These are phyloP conservation scores for Spilosoma lubricipeda DNA, from an alignment of 2,888 invertebrate genomes.

Conservation along the genomic window DNA sequence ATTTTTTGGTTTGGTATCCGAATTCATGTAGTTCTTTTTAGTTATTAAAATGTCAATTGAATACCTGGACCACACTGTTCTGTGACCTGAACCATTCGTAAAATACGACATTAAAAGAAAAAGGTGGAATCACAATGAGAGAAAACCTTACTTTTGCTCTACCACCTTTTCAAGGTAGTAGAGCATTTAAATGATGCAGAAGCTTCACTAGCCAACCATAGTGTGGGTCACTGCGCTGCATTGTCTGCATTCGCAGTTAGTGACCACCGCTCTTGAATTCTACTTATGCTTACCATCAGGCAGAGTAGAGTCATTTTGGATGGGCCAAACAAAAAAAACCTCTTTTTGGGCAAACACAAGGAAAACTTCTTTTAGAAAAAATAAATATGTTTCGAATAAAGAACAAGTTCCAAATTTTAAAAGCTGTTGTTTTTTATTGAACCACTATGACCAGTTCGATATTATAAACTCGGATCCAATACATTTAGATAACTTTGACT, in stretches of 20 bases:
- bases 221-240: too few relatives aligned
- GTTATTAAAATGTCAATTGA: too few relatives aligned
- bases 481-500: constrained; percentile 43
- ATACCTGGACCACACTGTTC: too few relatives aligned
- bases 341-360: background rate
- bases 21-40: background rate
- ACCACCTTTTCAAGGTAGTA: too few relatives aligned
- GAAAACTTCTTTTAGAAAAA: background rate
- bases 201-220: too few relatives aligned
- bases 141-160: too few relatives aligned
- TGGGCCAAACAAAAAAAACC: too few relatives aligned
- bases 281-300: too few relatives aligned
- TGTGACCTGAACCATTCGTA: background rate
- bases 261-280: too few relatives aligned
- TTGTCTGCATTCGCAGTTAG: too few relatives aligned
- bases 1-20: background rate
- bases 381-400: background rate
- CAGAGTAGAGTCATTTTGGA: too few relatives aligned
- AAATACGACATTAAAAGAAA: background rate
- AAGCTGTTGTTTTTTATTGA: background rate
- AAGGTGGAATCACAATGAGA: background rate
- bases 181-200: too few relatives aligned
- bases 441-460: background rate
- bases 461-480: constrained; percentile 10
- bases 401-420: constrained; percentile 7